Evolutionary conservation across 2,797 vertebrate species (phyloP).

Genomic region (Pseudochaenichthys georgianus): DNA sequence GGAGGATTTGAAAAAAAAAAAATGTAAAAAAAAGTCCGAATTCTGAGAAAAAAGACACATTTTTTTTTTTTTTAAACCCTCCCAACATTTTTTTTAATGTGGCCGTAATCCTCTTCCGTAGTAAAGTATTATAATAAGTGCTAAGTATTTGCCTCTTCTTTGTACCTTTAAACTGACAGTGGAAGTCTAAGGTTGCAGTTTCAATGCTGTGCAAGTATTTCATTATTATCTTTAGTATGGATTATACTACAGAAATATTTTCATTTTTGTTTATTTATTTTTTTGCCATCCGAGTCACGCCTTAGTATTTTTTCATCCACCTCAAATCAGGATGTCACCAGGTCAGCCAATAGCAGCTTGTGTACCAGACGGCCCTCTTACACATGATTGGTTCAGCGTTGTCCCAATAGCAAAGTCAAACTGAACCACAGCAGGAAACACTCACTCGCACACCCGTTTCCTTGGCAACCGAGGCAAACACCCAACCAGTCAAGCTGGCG

Average conservation of each 20-base stretch:
- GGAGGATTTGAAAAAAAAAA: no score
- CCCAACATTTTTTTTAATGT: no score
- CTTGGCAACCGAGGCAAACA: slow-evolving; percentile 76
- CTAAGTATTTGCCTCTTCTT: neutral
- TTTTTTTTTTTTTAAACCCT: no score
- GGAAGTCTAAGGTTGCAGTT: neutral
- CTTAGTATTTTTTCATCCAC: neutral
- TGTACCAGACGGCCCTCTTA: slow-evolving; percentile 38
- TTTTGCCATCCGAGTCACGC: neutral
- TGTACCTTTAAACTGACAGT: no score
- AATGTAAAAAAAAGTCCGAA: no score
- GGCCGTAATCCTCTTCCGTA: no score
- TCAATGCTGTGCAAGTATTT: neutral
- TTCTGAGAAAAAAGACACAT: no score
- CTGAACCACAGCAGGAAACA: slow-evolving; percentile 51
- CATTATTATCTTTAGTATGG: neutral
- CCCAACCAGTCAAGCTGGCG: slow-evolving; percentile 70
- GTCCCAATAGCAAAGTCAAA: slow-evolving; percentile 55
- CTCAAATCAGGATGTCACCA: slow-evolving; percentile 7
- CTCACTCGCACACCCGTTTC: slow-evolving; percentile 51
- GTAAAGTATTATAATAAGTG: no score
- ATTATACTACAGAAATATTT: neutral
- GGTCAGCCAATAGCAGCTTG: slow-evolving; percentile 38
- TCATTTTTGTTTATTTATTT: neutral
- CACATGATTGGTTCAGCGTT: slow-evolving; percentile 50